Base-by-base conservation (phyloP, 2,797 vertebrate genomes). In the Selene dorsalis region DNA sequence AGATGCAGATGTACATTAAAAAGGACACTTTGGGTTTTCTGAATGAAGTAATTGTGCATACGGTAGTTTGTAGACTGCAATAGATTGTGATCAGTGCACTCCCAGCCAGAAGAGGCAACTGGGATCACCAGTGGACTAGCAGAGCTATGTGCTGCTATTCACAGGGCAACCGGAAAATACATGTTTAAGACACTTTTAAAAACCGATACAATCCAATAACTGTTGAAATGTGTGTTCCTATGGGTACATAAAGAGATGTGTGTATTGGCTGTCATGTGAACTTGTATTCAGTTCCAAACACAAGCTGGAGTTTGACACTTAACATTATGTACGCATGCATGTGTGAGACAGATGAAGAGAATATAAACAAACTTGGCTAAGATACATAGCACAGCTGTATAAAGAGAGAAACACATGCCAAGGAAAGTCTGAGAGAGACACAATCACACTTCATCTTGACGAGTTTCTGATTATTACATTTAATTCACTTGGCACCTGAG, bases 321-420 rank as follows among this genome's bases (percentile, higher is more conserved):
- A 67, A 76, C 79, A 82, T 72, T 83, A 70, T 63, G 63, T 62
- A 86, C 79, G 86, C 77, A 91, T 74, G 74, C 75, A 86, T 86
- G 74, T 82, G 55, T 16, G 57, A 78, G 82, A 72, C 73, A 82
- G 66, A 88, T 77, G 62, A 67, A 64, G 70, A 24, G 39, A 69
- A 69, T 32, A 65, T 59, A 73, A 62, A 87, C 69, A 85, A 69
- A 82, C 72, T 20, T 80, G 77, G 73, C 74, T 26, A 47, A 60
- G 56, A 60, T 43, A 60, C 60, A 39, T 65, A 53, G 32, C 73
- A 78, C 48, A 78, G 63, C 28, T 72, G 39, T 24, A 63, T 62
- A 48, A 50, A 41, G 59, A 22, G 35, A 63, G 6, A 65, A 39
- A 50, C 22, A 28, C 9, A 39, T 12, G 3, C 16, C 32, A 65